Evolutionary conservation across 2,888 invertebrate genomes (phyloP).

Genomic region (Chrysolina americana): DNA sequence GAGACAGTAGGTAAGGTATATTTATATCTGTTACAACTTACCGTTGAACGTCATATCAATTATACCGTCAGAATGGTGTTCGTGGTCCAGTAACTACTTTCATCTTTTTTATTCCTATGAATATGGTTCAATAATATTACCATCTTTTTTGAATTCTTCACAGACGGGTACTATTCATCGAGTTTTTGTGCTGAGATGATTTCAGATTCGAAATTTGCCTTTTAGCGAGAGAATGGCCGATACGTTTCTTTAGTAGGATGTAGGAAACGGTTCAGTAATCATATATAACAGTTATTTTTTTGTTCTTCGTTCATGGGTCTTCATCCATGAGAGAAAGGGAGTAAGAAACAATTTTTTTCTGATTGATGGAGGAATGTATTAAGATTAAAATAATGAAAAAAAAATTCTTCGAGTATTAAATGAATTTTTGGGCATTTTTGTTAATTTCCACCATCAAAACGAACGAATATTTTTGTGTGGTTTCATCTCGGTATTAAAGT

Average conservation of each 20-base stretch:
- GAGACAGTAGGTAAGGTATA: no score
- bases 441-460: no score
- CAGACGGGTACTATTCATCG: not conserved
- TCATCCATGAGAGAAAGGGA: no score
- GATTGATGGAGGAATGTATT: no score
- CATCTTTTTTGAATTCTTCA: not conserved
- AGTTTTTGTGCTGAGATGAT: not conserved
- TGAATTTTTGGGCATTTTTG: no score
- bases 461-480: no score
- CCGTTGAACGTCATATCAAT: not conserved
- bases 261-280: not conserved
- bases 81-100: not conserved
- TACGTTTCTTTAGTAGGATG: not conserved
- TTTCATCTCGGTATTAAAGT: no score
- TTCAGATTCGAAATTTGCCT: constrained; percentile 1
- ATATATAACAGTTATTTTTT: not conserved
- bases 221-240: not conserved
- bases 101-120: not conserved
- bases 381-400: no score
- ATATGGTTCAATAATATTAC: not conserved
- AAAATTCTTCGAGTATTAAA: no score
- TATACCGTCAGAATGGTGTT: not conserved
- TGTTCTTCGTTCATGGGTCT: not conserved
- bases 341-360: no score
- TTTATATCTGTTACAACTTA: not conserved